Base-by-base conservation (phyloP, 2,888 invertebrate genomes). In the Tanypteryx hageni region DNA sequence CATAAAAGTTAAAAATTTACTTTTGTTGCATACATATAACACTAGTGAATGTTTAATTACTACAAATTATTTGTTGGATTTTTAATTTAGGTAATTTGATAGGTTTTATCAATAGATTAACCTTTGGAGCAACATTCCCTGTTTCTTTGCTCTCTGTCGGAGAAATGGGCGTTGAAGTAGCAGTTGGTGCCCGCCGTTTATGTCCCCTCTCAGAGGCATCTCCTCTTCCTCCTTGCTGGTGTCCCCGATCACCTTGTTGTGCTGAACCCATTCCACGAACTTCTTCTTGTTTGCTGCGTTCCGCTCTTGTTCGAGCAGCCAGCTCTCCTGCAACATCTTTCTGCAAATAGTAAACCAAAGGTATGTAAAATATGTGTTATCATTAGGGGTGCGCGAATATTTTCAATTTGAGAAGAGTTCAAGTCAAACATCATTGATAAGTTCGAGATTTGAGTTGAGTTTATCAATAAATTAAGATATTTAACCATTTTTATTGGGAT, bases 321-420 rank as follows among this genome's bases (percentile, higher is more conserved):
- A 97, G 94, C 94, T 98, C 97, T 83, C 96, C 96, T 0, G 97
- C 97, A 27, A 98, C 96, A 95, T 98, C 98, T 94, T 97, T 97
- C 97, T 97, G 94, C 76, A 95, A 94, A 93, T 92, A 92, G 44
- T 5, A 44, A 44, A 44, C 5, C 91, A 93, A 92, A 92, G 27
- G n/a, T n/a, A 76, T 22, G 27, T 27, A 11, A 76, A 76, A 76
- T 44, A 76, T 76, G 14, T 0, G 18, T 61, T 1, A 61, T 61
- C 18, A 61, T 61, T 61, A n/a, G n/a, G n/a, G n/a, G n/a, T n/a
- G n/a, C n/a, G n/a, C 27, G 22, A 22, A 76, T 22, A 59, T 59
- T 59, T 59, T 59, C 14, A 59, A 11, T 59, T 59, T 14, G 10
- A 59, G 14, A 9, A 59, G 9, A 59, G 59, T 59, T 59, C 14